Evolutionary conservation across 2,113 vertebrate genomes (phyloP), one percentile per base, ranked within the genome.

Genomic region (Aegithalos caudatus): DNA sequence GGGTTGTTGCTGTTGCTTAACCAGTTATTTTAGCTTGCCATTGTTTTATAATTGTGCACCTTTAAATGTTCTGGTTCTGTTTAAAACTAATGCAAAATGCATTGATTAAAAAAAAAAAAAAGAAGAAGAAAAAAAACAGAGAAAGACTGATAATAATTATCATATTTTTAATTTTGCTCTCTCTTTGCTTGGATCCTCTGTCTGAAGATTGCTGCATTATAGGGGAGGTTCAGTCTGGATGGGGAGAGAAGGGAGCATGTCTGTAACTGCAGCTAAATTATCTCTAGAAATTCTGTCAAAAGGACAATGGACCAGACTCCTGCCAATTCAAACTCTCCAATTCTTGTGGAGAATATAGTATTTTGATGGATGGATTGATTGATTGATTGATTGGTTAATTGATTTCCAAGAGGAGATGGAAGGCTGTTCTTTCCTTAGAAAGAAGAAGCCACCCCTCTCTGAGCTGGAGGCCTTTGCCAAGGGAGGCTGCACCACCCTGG

Each of bases 1-100:
- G 77, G 94, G 88, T 92, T 97, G 90, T 97, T 95, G 44, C 95
- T 96, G 72, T 88, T 94, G 66, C 96, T 97, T 95, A 94, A 95
- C 72, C 95, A 86, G 79, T 94, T 90, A 62, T 82, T 90, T 86
- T 79, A 85, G 86, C 81, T 94, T 86, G 50, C 73, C 53, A 81
- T 94, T 89, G 67, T 93, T 96, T 97, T 92, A 60, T 90, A 95
- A 73, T 57, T 65, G 57, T 76, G n/a, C 53, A 82, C 93, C 93
- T 98, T 96, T 96, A 91, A 94, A 58, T 23, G 22, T 93, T 94
- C 92, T 88, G 87, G 57, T 91, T 90, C 48, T 96, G 67, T 94
- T 96, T 94, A 83, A 40, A 88, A 74, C n/a, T 37, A 31, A 57
- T 60, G 54, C 69, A 78, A 91, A 93, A 76, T 28, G 47, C 69